Percentiles rank a stretch among this genome's conserved stretches.
These are phyloP conservation scores for Lochmaea crataegi DNA, from an alignment of 2,888 invertebrate genomes.

Conservation along the genomic window DNA sequence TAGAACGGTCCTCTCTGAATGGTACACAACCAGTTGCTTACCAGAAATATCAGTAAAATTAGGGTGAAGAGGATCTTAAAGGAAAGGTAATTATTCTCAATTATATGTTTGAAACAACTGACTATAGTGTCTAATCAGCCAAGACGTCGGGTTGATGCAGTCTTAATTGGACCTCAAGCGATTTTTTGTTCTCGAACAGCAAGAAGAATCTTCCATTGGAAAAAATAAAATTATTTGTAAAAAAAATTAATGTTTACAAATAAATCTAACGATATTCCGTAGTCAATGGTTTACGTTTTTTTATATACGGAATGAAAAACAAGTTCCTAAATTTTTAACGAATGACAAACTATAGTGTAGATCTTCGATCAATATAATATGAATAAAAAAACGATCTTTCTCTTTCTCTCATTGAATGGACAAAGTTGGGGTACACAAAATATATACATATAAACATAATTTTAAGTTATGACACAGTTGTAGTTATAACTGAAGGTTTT, in stretches of 20 bases:
- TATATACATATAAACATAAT: slow-evolving; percentile 19
- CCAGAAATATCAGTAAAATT: too few relatives aligned
- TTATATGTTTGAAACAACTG: too few relatives aligned
- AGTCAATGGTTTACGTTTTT: not conserved
- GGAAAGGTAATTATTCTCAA: too few relatives aligned
- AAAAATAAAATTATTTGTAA: too few relatives aligned
- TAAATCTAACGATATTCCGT: not conserved
- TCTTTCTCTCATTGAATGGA: slow-evolving; percentile 12
- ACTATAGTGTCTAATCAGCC: too few relatives aligned
- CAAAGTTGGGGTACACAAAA: slow-evolving; percentile 6
- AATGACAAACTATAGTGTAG: not conserved
- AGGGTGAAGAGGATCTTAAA: too few relatives aligned
- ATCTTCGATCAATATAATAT: slow-evolving; percentile 11
- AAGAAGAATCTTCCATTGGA: too few relatives aligned
- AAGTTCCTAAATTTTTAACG: not conserved
- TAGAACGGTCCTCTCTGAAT: too few relatives aligned
- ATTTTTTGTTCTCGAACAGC: too few relatives aligned
- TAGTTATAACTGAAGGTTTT: slow-evolving; percentile 20
- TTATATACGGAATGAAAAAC: not conserved
- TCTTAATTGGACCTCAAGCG: too few relatives aligned
- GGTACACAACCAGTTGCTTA: too few relatives aligned
- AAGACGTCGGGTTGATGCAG: too few relatives aligned
- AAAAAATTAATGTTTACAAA: not conserved
- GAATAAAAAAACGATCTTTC: slow-evolving; percentile 13
- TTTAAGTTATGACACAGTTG: slow-evolving; percentile 29